Base-by-base conservation (phyloP, 2,888 invertebrate species). In the Drosophila acutilabella region DNA sequence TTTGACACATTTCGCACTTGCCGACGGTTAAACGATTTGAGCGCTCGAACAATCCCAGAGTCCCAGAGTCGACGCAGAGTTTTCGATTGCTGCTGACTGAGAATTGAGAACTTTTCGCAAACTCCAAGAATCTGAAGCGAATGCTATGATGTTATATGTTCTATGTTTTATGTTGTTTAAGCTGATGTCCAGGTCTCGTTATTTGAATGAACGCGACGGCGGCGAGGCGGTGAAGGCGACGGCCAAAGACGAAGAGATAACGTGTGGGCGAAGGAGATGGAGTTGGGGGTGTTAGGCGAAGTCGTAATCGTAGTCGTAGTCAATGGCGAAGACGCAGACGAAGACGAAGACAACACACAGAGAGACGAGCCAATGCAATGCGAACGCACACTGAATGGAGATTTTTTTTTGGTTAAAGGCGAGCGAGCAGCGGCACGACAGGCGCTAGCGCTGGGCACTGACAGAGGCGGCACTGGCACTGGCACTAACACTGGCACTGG, bases 351-450 rank as follows among this genome's bases (percentile, higher is more conserved):
- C 59, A 38, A 10, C 30, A 30, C 8, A 30, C 30, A 8, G 30
- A 30, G 30, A 60, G 59, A 64, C 71, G 62, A 67, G 57, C 61
- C 70, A 73, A 64, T 47, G 64, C 64, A 50, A 58, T 57, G 58
- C 59, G 61, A 72, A 62, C 62, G 61, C 52, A 65, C 70, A 70
- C 66, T 66, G 64, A 71, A 66, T 69, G 57, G 50, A 65, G 30
- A 30, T 30, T 30, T 30, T 30, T 30, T 52, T 57, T 23, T 23
- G 23, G 23, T 23, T 58, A 4, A 59, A 74, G 80, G 65, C 80
- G 74, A 74, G 65, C 80, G 71, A 74, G 71, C 50, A 50, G 45
- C 70, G 80, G 71, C 74, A 83, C 83, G 80, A 68, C 78, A 77
- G 83, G 83, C 83, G 73, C 70, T 82, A 59, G 68, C 70, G 62